Evolutionary conservation across 2,888 invertebrate species (phyloP), one percentile per base, ranked within the genome.

Genomic region (Merodon equestris): DNA sequence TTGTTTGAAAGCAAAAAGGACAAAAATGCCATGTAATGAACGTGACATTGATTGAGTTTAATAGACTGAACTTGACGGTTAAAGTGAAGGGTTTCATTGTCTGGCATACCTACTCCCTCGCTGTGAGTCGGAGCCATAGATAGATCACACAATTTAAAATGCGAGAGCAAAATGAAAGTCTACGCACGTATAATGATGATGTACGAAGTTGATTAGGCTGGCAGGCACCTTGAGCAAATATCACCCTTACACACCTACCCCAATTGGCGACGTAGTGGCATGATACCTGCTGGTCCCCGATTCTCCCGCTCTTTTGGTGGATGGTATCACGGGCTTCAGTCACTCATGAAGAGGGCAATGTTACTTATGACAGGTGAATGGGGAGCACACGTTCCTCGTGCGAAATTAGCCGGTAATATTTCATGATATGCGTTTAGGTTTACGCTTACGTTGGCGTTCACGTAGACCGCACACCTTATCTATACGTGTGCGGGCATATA

Each of bases 41-140:
- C 79, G 74, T 79, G 79, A 79, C 79, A 79, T 79, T 79, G 79
- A 79, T 79, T 79, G 74, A 79, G 79, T 79, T 73, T 72, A 77
- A 67, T 67, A 77, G 67, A 63, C 67, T 79, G 64, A 60, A 79
- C 68, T 60, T 74, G 74, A 70, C 45, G 56, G 51, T 40, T 45
- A 51, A 64, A 74, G 64, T 70, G 74, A 54, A 79, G 70, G 64
- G 54, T 74, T 60, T 74, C 47, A 64, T 54, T 60, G 68, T 70
- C 50, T 13, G 34, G 42, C 60, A 67, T 51, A 38, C 63, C 42
- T 57, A 75, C 51, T 50, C 1, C 51, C 56, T n/a, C n/a, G n/a
- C n/a, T n/a, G n/a, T n/a, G n/a, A n/a, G n/a, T n/a, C n/a, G n/a
- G n/a, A 27, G 10, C 15, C 42, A 18, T 9, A 79, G 79, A 79